Evolutionary conservation across 2,797 vertebrate species (phyloP).

Genomic region (Etheostoma perlongum): DNA sequence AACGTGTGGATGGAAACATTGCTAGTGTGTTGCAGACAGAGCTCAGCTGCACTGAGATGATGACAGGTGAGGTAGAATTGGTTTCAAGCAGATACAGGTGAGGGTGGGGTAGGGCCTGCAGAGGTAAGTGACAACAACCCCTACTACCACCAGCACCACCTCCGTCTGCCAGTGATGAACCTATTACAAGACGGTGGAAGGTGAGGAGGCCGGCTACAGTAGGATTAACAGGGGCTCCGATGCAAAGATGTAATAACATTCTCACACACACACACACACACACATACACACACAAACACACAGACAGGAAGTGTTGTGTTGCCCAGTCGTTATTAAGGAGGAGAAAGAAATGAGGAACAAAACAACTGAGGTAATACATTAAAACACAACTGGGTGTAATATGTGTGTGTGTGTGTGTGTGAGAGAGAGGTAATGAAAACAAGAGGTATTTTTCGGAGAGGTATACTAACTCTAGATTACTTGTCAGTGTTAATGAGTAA

Average conservation of each 20-base stretch:
- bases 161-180: conserved; percentile 23
- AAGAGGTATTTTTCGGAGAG: conserved; percentile 68
- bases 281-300: background rate
- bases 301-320: conserved; percentile 42
- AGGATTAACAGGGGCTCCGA: background rate
- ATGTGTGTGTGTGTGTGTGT: conserved; percentile 28
- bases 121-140: conserved; percentile 49
- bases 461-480: conserved; percentile 48
- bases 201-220: conserved; percentile 16
- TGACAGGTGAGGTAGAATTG: conserved; percentile 83
- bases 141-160: conserved; percentile 13
- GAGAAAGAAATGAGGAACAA: conserved; percentile 15
- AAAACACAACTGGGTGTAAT: conserved; percentile 27
- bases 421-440: conserved; percentile 61
- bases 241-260: conserved; percentile 8
- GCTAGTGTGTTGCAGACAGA: conserved; percentile 43
- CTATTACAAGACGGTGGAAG: conserved; percentile 31
- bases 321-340: conserved; percentile 15
- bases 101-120: conserved; percentile 5
- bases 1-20: too few relatives aligned
- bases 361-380: conserved; percentile 56
- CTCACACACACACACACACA: conserved; percentile 18
- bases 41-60: conserved; percentile 64
- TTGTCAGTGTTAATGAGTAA: conserved; percentile 5
- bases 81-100: conserved; percentile 50